A percentile compares a stretch with the other conserved stretches of the same genome.
Conservation (phyloP, 2,113 vertebrate species). For the Gambusia affinis region DNA sequence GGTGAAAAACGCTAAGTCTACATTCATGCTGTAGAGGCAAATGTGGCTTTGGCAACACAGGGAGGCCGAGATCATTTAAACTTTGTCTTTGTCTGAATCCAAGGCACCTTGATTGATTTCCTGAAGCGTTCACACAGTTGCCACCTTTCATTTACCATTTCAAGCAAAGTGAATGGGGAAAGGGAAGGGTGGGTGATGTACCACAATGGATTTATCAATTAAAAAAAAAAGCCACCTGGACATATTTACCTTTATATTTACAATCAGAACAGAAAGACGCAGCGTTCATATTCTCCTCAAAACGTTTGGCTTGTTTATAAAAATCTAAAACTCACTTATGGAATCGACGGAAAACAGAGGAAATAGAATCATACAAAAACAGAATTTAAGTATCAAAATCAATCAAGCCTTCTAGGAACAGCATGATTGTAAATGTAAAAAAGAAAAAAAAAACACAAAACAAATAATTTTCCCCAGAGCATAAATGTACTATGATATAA, state of each 20-base stretch:
- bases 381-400: neutral
- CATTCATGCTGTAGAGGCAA: constrained; percentile 52
- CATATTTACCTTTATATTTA: neutral
- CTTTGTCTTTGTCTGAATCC: neutral
- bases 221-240: neutral
- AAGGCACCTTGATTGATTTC: neutral
- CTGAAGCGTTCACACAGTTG: neutral
- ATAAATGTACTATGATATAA: constrained; percentile 29
- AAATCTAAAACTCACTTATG: neutral
- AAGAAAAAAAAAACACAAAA: neutral
- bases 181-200: constrained; percentile 1
- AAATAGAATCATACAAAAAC: neutral
- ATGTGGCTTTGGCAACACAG: constrained; percentile 48
- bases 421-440: constrained; percentile 16
- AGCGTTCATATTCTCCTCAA: neutral
- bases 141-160: constrained; percentile 1
- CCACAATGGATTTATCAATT: constrained; percentile 26
- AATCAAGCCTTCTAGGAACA: constrained; percentile 1
- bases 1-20: neutral
- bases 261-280: neutral
- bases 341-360: neutral
- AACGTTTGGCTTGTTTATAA: neutral
- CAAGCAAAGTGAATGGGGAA: neutral
- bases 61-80: neutral
- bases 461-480: constrained; percentile 5